Conservation (phyloP, 1,140 invertebrate genomes). For the Kradibia gibbosae region DNA sequence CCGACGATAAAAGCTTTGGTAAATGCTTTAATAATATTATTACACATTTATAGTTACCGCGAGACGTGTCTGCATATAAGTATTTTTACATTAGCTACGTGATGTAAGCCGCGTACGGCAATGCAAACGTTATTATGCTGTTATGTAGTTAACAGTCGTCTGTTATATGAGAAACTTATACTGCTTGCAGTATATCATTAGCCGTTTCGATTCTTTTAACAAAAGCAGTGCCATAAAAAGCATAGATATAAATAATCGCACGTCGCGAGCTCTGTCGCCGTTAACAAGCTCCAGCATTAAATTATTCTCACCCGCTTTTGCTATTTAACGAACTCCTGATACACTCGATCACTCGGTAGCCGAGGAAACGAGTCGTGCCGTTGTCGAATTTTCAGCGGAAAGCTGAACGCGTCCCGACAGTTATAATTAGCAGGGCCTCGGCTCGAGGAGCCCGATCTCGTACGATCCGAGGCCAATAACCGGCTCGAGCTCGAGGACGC, state of each 20-base stretch:
- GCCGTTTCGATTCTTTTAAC: background rate
- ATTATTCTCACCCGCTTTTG: slow-evolving; percentile 13
- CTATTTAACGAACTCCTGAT: slow-evolving; percentile 16
- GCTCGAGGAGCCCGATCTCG: too few relatives aligned
- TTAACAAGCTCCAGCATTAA: background rate
- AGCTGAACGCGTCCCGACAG: too few relatives aligned
- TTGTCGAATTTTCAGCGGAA: background rate
- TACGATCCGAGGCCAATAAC: background rate
- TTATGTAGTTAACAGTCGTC: background rate
- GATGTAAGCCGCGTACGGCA: background rate
- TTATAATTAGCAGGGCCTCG: too few relatives aligned
- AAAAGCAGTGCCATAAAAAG: background rate
- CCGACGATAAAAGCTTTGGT: background rate
- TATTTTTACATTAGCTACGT: background rate
- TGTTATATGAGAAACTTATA: background rate
- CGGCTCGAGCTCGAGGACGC: too few relatives aligned
- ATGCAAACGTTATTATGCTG: background rate
- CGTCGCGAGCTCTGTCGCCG: background rate
- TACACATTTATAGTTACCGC: background rate
- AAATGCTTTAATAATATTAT: background rate
- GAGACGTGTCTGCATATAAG: background rate
- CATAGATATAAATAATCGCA: slow-evolving; percentile 2
- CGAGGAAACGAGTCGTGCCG: background rate
- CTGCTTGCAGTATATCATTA: background rate
- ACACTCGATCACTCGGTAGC: background rate